phyloP scores from a whole-genome alignment of 2,113 vertebrate species.

The Menura novaehollandiae region DNA sequence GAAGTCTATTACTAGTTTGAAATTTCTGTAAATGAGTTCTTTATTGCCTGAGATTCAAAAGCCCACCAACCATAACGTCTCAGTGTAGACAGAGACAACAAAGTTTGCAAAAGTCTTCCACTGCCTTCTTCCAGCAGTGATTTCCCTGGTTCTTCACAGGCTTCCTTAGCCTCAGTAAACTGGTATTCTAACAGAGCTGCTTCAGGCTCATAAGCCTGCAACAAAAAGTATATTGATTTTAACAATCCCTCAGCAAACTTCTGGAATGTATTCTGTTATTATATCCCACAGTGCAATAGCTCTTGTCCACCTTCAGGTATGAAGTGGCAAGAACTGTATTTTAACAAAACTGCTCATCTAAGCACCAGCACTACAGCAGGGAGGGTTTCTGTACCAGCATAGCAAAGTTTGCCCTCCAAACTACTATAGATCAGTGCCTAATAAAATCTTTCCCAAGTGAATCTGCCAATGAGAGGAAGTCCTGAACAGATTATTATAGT shows the following conservation, averaged over 20 bases:
- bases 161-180: background rate
- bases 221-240: background rate
- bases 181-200: background rate
- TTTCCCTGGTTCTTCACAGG: background rate
- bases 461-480: background rate
- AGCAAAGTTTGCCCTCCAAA: background rate
- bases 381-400: background rate
- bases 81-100: background rate
- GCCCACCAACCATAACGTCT: background rate
- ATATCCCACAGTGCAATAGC: background rate
- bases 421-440: background rate
- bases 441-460: background rate
- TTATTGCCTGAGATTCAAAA: slow-evolving; percentile 2
- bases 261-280: background rate
- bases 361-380: background rate
- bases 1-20: background rate
- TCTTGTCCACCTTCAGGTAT: background rate
- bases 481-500: background rate
- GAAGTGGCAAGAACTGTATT: background rate
- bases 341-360: background rate
- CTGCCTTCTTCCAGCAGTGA: background rate
- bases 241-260: background rate
- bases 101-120: background rate
- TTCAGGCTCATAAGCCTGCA: background rate
- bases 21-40: background rate